Conservation (phyloP, 2,797 vertebrate genomes). For the Melanotaenia nigrans region DNA sequence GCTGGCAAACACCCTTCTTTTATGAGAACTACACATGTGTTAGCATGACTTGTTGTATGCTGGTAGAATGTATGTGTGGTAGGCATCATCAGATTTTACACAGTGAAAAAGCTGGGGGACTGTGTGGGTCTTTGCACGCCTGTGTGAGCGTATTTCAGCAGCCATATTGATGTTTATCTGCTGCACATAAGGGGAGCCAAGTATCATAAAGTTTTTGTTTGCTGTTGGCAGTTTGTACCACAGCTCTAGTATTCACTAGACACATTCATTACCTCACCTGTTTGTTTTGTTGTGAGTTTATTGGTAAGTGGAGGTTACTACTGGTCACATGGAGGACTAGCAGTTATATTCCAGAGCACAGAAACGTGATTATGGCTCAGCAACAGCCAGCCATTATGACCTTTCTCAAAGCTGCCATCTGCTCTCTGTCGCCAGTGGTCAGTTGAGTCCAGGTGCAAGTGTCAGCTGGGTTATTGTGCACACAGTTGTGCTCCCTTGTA, state of each 20-base stretch:
- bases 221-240: constrained; percentile 16
- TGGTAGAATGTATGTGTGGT: constrained; percentile 56
- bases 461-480: constrained; percentile 1
- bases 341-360: not conserved
- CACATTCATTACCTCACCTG: constrained; percentile 43
- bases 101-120: constrained; percentile 4
- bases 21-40: constrained; percentile 72
- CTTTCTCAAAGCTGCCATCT: constrained; percentile 9
- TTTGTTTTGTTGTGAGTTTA: constrained; percentile 23
- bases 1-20: constrained; percentile 41
- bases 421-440: constrained; percentile 18
- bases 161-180: constrained; percentile 24
- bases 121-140: constrained; percentile 29
- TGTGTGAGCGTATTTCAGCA: constrained; percentile 40
- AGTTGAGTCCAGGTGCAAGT: constrained; percentile 5
- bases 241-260: constrained; percentile 23
- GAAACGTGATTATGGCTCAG: not conserved
- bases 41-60: constrained; percentile 72
- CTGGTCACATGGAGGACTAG: not conserved
- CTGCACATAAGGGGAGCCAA: constrained; percentile 29
- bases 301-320: constrained; percentile 2
- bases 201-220: constrained; percentile 39
- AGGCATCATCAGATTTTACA: constrained; percentile 60
- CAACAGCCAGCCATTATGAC: not conserved
- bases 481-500: not conserved